A percentile compares a stretch with the other conserved stretches of the same genome.
phyloP scores from a whole-genome alignment of 2,113 vertebrate genomes.

The Heteronetta atricapilla region DNA sequence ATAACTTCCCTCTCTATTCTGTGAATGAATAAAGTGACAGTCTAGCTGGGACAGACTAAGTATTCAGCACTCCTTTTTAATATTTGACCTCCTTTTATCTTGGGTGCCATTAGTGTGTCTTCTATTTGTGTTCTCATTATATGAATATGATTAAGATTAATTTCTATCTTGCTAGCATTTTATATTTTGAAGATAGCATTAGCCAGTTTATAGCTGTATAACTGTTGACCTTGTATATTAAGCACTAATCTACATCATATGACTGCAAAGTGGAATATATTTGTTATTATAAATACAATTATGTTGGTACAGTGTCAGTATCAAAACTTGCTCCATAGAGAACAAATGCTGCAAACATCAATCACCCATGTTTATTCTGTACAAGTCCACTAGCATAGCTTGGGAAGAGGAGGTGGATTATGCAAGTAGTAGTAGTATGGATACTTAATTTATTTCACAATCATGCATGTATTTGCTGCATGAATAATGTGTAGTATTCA shows the following conservation, averaged over 20 bases:
- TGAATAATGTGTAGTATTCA: not conserved
- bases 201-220: not conserved
- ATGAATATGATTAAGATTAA: not conserved
- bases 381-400: not conserved
- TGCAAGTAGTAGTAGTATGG: not conserved
- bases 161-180: not conserved
- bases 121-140: not conserved
- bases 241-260: fast-evolving
- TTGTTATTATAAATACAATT: not conserved
- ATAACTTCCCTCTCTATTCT: not conserved
- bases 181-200: not conserved
- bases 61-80: not conserved
- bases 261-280: not conserved
- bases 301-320: not conserved
- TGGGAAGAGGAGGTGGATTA: not conserved
- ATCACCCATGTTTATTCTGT: not conserved
- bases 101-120: not conserved
- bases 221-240: not conserved
- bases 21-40: not conserved
- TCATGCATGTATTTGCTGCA: not conserved
- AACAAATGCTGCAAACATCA: not conserved
- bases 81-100: not conserved
- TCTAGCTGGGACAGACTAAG: not conserved
- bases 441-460: slow-evolving; percentile 1
- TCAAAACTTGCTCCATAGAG: not conserved